These are phyloP conservation scores for Yponomeuta malinellus DNA, from an alignment of 2,888 invertebrate genomes.

Conservation along the genomic window DNA sequence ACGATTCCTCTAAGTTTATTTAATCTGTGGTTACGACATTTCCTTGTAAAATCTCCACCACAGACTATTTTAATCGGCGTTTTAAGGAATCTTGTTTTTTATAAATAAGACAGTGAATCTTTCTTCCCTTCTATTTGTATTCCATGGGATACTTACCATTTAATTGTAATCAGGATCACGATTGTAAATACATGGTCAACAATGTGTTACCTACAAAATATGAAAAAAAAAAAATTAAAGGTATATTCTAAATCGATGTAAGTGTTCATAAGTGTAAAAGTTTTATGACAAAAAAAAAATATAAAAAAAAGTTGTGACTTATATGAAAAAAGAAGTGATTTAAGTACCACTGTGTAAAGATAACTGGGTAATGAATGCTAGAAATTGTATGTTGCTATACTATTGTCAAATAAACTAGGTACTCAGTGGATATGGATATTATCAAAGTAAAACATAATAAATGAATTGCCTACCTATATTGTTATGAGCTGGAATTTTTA, in stretches of 20 bases:
- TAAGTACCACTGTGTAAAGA: not conserved
- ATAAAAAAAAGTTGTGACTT: conserved; percentile 37
- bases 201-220: not conserved
- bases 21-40: too few relatives aligned
- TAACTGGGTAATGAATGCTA: not conserved
- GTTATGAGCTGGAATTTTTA: not conserved
- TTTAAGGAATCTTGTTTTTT: too few relatives aligned
- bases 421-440: not conserved
- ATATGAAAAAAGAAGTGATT: conserved; percentile 3
- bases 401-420: not conserved
- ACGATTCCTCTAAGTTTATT: too few relatives aligned
- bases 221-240: conserved; percentile 22
- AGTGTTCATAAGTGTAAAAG: conserved; percentile 65
- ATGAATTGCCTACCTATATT: not conserved
- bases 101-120: not conserved
- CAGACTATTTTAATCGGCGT: too few relatives aligned
- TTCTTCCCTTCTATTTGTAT: not conserved
- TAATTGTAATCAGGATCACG: not conserved
- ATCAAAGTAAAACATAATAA: not conserved
- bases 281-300: conserved; percentile 52
- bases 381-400: not conserved
- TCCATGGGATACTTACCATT: not conserved
- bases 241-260: conserved; percentile 72
- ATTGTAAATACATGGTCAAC: not conserved
- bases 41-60: too few relatives aligned